Evolutionary conservation across 2,888 invertebrate genomes (phyloP).

Genomic region (Dynastes grantii): DNA sequence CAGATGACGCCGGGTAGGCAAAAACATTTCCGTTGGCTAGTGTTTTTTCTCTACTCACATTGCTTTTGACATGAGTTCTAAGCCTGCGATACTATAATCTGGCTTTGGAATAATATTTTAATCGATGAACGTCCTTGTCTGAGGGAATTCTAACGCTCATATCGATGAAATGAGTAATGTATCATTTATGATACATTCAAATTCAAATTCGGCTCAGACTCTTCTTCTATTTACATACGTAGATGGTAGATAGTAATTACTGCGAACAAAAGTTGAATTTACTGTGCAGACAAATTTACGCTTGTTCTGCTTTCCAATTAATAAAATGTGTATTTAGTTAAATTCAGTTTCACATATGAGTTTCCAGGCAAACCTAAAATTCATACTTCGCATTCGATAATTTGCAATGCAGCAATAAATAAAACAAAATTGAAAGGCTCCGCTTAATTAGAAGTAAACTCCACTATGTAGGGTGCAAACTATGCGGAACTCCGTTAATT

Average conservation of each 20-base stretch:
- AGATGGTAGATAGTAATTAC: conserved; percentile 1
- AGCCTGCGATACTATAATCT: too few species aligned
- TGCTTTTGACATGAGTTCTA: too few species aligned
- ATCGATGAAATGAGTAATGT: too few species aligned
- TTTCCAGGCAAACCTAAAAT: background rate
- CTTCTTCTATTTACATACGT: background rate
- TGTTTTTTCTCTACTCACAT: too few species aligned
- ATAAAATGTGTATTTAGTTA: conserved; percentile 1
- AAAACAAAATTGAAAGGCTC: conserved; percentile 11
- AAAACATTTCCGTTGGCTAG: too few species aligned
- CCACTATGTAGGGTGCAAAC: background rate
- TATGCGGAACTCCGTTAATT: background rate
- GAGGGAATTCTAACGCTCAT: too few species aligned
- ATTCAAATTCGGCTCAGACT: too few species aligned
- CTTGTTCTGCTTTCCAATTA: conserved; percentile 1
- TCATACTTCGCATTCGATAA: conserved; percentile 11
- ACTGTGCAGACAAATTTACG: background rate
- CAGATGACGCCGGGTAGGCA: too few species aligned
- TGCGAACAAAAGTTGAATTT: conserved; percentile 18
- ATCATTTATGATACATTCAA: too few species aligned
- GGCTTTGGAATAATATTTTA: too few species aligned
- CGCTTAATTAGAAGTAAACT: conserved; percentile 16
- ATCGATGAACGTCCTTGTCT: too few species aligned
- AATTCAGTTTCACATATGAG: conserved; percentile 13
- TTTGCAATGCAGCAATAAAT: background rate